phyloP scores from a whole-genome alignment of 2,888 invertebrate species.

The Dilophus febrilis region DNA sequence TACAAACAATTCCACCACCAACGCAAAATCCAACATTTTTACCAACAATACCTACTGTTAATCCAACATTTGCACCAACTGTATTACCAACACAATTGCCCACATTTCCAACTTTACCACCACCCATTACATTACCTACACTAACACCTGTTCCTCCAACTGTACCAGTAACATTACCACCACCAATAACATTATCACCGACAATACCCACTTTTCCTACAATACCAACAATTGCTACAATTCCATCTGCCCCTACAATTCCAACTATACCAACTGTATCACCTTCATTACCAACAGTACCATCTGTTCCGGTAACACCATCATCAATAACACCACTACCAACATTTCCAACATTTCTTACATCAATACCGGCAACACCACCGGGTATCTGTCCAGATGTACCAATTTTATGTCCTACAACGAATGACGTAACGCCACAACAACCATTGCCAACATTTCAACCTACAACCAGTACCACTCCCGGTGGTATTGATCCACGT shows the following conservation, averaged over 20 bases:
- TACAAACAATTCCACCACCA: too few relatives aligned
- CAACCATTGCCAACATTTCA: constrained; percentile 5
- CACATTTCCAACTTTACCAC: neutral
- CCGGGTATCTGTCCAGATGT: neutral
- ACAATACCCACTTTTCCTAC: neutral
- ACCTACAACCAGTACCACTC: neutral
- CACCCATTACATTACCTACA: neutral
- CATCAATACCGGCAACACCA: neutral
- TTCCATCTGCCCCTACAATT: neutral
- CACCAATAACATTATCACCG: neutral
- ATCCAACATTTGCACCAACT: too few relatives aligned
- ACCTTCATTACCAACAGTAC: neutral
- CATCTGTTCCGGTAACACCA: neutral
- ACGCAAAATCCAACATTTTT: too few relatives aligned
- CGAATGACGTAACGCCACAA: constrained; percentile 9
- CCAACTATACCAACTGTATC: neutral
- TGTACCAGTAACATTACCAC: neutral
- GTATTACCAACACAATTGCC: too few relatives aligned
- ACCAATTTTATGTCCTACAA: constrained; percentile 5
- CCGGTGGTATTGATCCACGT: constrained; percentile 20
- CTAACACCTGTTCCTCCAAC: neutral
- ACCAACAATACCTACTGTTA: too few relatives aligned
- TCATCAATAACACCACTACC: neutral
- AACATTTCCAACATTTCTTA: neutral
- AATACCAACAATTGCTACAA: neutral